Evolutionary conservation across 1,140 invertebrate species (phyloP).

Genomic region (Heliconius melpomene): DNA sequence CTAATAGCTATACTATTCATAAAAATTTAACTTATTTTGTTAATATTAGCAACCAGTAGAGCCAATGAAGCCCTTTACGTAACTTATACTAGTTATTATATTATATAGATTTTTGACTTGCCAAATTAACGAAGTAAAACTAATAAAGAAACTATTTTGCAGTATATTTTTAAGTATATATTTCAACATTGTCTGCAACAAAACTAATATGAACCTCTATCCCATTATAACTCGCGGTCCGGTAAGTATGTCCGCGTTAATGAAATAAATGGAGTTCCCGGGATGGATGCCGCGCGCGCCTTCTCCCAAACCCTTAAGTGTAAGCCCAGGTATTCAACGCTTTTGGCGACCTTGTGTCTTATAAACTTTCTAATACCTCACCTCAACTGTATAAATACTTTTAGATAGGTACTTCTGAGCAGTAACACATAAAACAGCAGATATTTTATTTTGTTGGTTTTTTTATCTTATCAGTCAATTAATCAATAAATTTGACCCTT

Average conservation of each 20-base stretch:
- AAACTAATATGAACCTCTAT: slow-evolving; percentile 1
- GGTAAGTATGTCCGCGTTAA: slow-evolving; percentile 42
- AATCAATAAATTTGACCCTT: too few relatives aligned
- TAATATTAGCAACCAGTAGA: too few relatives aligned
- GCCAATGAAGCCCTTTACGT: too few relatives aligned
- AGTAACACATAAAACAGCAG: too few relatives aligned
- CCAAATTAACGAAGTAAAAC: too few relatives aligned
- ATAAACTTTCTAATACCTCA: slow-evolving; percentile 2
- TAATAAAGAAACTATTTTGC: neutral
- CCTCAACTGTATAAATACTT: neutral
- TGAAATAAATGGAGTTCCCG: slow-evolving; percentile 47
- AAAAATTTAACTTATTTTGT: too few relatives aligned
- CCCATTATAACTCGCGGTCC: slow-evolving; percentile 1
- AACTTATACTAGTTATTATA: too few relatives aligned
- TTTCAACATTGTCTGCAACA: neutral
- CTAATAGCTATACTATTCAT: too few relatives aligned
- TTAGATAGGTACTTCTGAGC: neutral
- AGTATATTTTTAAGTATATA: neutral
- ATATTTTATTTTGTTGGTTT: too few relatives aligned
- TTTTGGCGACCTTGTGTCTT: slow-evolving; percentile 25
- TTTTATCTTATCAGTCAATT: too few relatives aligned
- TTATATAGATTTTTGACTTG: too few relatives aligned
- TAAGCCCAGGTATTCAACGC: slow-evolving; percentile 33
- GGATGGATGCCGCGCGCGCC: slow-evolving; percentile 45
- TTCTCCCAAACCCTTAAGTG: slow-evolving; percentile 47